Conservation (phyloP, 2,797 vertebrate genomes). For the Enteromius fasciolatus region DNA sequence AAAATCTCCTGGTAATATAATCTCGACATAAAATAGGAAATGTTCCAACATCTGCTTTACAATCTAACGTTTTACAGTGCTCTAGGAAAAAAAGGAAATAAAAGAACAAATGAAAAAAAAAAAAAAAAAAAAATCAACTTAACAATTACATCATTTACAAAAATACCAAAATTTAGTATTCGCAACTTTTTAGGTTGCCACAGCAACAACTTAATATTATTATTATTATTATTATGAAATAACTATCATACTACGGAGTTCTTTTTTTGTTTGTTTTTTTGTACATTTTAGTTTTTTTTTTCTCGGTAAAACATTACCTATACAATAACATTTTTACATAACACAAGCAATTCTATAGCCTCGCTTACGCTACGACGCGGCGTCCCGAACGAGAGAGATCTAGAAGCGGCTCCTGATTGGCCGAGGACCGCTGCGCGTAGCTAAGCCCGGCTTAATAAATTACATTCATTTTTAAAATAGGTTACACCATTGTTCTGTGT, state of each 20-base stretch:
- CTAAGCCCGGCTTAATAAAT: constrained; percentile 77
- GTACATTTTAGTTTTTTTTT: constrained; percentile 58
- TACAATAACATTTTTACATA: constrained; percentile 72
- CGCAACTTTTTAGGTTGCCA: constrained; percentile 73
- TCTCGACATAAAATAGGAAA: constrained; percentile 62
- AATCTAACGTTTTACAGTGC: constrained; percentile 68
- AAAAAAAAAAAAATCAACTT: constrained; percentile 63
- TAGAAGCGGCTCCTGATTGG: constrained; percentile 61
- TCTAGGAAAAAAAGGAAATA: constrained; percentile 59
- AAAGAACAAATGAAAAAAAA: constrained; percentile 50
- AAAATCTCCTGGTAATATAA: constrained; percentile 76
- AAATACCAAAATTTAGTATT: constrained; percentile 83
- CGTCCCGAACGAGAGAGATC: constrained; percentile 57
- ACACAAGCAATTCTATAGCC: constrained; percentile 71
- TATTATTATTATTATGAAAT: constrained; percentile 83
- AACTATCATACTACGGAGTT: constrained; percentile 76
- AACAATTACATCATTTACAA: constrained; percentile 79
- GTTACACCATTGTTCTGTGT: constrained; percentile 63
- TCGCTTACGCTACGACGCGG: constrained; percentile 65
- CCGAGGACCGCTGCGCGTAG: constrained; percentile 68
- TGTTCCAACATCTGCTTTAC: constrained; percentile 67
- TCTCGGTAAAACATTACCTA: constrained; percentile 74
- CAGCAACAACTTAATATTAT: constrained; percentile 77
- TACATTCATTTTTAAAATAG: constrained; percentile 82
- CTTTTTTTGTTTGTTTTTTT: constrained; percentile 61